A percentile compares a stretch with the other conserved stretches of the same genome.
Evolutionary conservation across 2,113 vertebrate species (phyloP).

Genomic region (Saguinus imperator): DNA sequence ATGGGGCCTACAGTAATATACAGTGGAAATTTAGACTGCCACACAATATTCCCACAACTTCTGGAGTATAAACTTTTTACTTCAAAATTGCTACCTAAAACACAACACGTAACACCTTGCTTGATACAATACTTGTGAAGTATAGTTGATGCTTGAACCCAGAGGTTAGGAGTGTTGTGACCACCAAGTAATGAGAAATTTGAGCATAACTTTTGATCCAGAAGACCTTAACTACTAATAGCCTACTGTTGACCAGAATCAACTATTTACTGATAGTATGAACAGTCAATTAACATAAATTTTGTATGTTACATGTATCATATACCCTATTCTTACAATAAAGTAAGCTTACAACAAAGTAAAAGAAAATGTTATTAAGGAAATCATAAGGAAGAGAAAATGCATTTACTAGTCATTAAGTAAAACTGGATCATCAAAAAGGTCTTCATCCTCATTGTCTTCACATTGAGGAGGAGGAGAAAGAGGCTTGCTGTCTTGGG

Average conservation of each 20-base stretch:
- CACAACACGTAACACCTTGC: not conserved
- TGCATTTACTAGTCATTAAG: not conserved
- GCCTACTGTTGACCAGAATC: not conserved
- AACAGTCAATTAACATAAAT: not conserved
- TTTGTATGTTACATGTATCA: not conserved
- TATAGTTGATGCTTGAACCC: not conserved
- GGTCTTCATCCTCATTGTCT: not conserved
- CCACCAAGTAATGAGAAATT: not conserved
- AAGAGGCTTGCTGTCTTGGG: not conserved
- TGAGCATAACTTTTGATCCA: not conserved
- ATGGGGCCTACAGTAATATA: not conserved
- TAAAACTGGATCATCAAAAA: not conserved
- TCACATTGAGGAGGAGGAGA: not conserved
- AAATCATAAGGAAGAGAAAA: not conserved
- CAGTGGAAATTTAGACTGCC: not conserved
- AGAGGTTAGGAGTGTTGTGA: not conserved
- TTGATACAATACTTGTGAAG: not conserved
- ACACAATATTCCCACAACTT: not conserved
- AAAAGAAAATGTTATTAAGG: not conserved
- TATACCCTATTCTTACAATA: not conserved
- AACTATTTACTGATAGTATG: not conserved
- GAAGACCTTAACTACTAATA: not conserved
- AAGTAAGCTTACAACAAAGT: not conserved
- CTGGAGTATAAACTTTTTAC: not conserved
- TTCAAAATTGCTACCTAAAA: not conserved